Percentiles rank a stretch among this genome's conserved stretches.
phyloP scores from a whole-genome alignment of 2,113 vertebrate species.

The Elachura formosa region DNA sequence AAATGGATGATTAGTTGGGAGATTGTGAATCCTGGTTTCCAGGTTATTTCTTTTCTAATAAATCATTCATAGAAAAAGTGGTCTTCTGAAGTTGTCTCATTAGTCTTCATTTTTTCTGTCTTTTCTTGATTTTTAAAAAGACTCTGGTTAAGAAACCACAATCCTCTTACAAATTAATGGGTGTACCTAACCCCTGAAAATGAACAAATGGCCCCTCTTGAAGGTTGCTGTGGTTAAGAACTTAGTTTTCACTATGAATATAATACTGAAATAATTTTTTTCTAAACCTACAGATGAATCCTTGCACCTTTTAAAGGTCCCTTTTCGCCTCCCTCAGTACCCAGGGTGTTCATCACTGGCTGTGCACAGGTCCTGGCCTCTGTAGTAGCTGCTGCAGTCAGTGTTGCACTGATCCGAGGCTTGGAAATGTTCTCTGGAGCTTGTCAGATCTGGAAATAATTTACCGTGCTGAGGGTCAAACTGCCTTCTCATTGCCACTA shows the following conservation, averaged over 20 bases:
- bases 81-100: slow-evolving; percentile 27
- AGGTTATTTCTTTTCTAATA: slow-evolving; percentile 54
- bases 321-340: neutral
- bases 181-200: neutral
- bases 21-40: slow-evolving; percentile 42
- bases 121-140: slow-evolving; percentile 17
- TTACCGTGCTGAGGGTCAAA: neutral
- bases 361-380: neutral
- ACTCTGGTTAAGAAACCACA: neutral
- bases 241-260: neutral
- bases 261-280: neutral
- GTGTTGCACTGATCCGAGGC: neutral
- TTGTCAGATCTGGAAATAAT: slow-evolving; percentile 22
- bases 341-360: neutral
- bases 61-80: slow-evolving; percentile 44
- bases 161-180: neutral
- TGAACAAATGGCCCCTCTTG: neutral
- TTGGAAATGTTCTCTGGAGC: neutral
- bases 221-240: neutral
- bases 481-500: neutral
- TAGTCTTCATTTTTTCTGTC: slow-evolving; percentile 14
- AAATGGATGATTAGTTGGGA: slow-evolving; percentile 49
- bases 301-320: neutral
- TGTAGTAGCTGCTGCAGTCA: neutral
- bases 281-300: neutral